Evolutionary conservation across 2,797 vertebrate species (phyloP), one percentile per base, ranked within the genome.

Genomic region (Anisognathus igniventris): DNA sequence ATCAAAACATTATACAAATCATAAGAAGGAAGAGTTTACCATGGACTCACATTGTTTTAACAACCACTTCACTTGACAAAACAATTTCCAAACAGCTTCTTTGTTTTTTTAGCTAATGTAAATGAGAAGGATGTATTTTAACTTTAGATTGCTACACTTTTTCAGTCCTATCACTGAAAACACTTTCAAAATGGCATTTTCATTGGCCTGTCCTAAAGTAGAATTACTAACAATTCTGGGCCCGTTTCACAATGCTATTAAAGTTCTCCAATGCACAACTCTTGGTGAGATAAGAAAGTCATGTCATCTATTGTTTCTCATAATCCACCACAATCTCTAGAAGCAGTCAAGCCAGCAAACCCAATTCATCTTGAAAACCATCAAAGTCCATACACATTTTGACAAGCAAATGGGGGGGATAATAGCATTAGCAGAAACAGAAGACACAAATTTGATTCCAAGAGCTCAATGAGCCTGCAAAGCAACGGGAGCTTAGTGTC

Each of bases 351-450:
- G 51, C 48, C 84, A 97, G 92, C 9, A 68, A 78, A 31, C 50
- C 27, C 78, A 85, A 86, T 95, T 91, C 61, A 80, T 86, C 95
- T 81, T 74, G 37, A 57, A 96, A 96, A 73, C 17, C 57, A 88
- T 44, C 35, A 2, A 90, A 90, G 23, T 31, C 56, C 61, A 88
- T 93, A 94, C 54, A 74, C 19, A 22, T 66, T 95, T 28, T 90
- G 89, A 91, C 68, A 94, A 87, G 54, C 70, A 86, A 92, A 91
- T 1, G 18, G 42, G 70, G 89, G 64, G 88, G 18, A 86, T 92
- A 92, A 66, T 74, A 90, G 37, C 62, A 91, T 72, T 72, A 92
- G 42, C 30, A 93, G 54, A 90, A 70, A 82, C 23, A 66, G 48
- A 85, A 88, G 78, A 79, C 33, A 72, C 57, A 92, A 72, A 93